Percentiles rank a stretch among this genome's conserved stretches.
phyloP scores from a whole-genome alignment of 2,113 vertebrate genomes.

The Lonchura striata region DNA sequence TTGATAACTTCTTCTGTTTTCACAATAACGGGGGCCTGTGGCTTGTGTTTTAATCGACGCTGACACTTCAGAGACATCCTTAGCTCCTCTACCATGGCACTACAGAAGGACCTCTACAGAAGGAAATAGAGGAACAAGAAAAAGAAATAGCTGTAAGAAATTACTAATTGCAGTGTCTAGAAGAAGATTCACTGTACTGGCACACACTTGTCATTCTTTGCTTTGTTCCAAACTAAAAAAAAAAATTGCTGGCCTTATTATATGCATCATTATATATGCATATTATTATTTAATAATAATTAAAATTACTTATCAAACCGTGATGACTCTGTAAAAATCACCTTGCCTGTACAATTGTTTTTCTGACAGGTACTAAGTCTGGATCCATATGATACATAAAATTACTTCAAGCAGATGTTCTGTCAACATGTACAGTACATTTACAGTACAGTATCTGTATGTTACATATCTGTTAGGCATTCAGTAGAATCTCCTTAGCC shows the following conservation, averaged over 20 bases:
- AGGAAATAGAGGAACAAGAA: conserved; percentile 47
- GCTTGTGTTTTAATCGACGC: conserved; percentile 96
- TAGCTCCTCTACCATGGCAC: conserved; percentile 95
- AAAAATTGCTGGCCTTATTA: conserved; percentile 46
- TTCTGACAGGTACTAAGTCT: conserved; percentile 39
- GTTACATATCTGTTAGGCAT: background rate
- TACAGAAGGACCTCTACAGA: conserved; percentile 95
- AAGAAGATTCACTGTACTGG: conserved; percentile 13
- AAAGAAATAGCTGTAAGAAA: conserved; percentile 15
- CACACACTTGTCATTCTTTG: background rate
- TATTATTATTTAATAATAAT: conserved; percentile 24
- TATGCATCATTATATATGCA: background rate
- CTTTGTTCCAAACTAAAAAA: conserved; percentile 25
- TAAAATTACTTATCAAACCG: conserved; percentile 54
- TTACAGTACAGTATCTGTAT: background rate
- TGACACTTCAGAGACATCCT: conserved; percentile 98
- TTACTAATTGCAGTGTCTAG: background rate
- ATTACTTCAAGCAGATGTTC: conserved; percentile 34
- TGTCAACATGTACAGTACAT: background rate
- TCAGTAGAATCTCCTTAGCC: background rate
- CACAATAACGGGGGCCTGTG: conserved; percentile 92
- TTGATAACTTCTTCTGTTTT: conserved; percentile 99
- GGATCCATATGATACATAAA: conserved; percentile 52
- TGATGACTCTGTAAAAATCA: conserved; percentile 58
- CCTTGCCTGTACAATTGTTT: conserved; percentile 25